These are phyloP conservation scores for Coenonympha arcania DNA, from an alignment of 2,888 invertebrate genomes.

Conservation along the genomic window DNA sequence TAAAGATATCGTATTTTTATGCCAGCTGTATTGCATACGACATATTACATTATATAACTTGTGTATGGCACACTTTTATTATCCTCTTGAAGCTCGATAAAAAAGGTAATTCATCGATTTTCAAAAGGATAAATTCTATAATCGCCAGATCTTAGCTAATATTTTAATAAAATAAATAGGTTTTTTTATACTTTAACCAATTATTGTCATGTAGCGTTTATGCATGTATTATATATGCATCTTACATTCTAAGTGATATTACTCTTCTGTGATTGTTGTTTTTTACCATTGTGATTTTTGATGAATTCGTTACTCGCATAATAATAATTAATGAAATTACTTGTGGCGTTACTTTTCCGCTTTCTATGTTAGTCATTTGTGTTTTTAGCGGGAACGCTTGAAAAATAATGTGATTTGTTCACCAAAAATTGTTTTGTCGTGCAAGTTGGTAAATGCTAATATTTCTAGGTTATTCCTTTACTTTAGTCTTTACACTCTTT, in stretches of 20 bases:
- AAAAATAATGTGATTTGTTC: constrained; percentile 18
- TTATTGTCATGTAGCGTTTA: neutral
- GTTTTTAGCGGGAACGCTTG: constrained; percentile 1
- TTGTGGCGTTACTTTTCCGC: constrained; percentile 44
- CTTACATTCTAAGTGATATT: neutral
- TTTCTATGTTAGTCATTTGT: constrained; percentile 31
- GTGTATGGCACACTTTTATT: too few relatives aligned
- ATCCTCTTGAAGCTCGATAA: too few relatives aligned
- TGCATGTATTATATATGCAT: neutral
- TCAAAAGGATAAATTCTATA: too few relatives aligned
- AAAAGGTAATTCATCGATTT: too few relatives aligned
- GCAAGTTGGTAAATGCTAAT: constrained; percentile 10
- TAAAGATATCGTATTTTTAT: too few relatives aligned
- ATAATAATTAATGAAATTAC: neutral
- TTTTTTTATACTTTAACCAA: too few relatives aligned
- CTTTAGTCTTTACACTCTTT: neutral
- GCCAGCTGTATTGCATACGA: too few relatives aligned
- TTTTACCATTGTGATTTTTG: constrained; percentile 23
- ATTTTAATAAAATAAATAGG: neutral
- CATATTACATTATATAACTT: too few relatives aligned
- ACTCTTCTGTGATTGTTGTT: constrained; percentile 41
- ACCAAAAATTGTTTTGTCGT: constrained; percentile 18
- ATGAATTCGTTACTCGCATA: constrained; percentile 12
- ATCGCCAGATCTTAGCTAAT: too few relatives aligned
- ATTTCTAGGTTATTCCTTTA: constrained; percentile 1